These are phyloP conservation scores for Sycophila sp. DNA, from an alignment of 1,140 invertebrate species.

Conservation along the genomic window DNA sequence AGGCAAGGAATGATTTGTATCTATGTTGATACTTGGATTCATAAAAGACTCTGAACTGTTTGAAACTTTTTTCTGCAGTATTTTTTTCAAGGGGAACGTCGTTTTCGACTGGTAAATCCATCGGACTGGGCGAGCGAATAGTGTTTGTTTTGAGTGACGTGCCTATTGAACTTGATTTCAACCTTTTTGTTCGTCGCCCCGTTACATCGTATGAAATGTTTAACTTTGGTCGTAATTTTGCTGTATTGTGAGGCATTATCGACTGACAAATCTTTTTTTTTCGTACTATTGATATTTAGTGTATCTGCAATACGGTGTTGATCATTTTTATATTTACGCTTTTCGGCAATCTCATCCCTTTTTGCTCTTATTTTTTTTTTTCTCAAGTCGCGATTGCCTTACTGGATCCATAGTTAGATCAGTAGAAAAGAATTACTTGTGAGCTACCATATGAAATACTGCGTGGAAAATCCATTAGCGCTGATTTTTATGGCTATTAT, in stretches of 20 bases:
- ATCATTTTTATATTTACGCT: neutral
- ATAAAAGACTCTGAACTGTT: neutral
- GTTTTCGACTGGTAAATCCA: neutral
- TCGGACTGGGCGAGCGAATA: neutral
- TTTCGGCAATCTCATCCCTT: neutral
- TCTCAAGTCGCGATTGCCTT: neutral
- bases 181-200: neutral
- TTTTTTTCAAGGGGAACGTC: neutral
- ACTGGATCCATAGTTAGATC: neutral
- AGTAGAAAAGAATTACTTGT: neutral
- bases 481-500: no score
- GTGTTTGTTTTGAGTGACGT: neutral
- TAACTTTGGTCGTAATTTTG: neutral
- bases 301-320: neutral
- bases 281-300: neutral
- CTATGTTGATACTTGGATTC: no score
- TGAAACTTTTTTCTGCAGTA: neutral
- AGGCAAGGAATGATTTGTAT: no score
- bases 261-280: conserved; percentile 2
- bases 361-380: neutral
- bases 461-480: no score
- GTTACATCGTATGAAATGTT: neutral
- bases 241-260: no score
- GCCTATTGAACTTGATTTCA: neutral
- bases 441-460: no score